Evolutionary conservation across 2,888 invertebrate species (phyloP), one percentile per base, ranked within the genome.

Genomic region (Hymenopus coronatus): DNA sequence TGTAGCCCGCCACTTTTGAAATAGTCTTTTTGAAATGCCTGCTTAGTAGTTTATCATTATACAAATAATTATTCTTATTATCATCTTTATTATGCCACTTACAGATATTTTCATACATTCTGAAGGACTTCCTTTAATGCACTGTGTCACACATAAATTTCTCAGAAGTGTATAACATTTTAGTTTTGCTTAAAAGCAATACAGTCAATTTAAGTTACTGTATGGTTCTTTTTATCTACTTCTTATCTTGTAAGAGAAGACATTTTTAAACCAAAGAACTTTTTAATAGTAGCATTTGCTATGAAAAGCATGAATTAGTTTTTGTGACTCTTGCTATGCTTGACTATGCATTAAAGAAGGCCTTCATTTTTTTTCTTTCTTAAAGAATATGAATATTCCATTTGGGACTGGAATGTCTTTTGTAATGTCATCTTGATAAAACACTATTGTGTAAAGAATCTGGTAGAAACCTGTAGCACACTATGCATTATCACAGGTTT

Each of bases 331-430:
- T 1, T 40, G 85, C 85, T 33, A 15, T 70, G 54, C 54, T 70
- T 70, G 54, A 70, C 54, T 70, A 20, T 20, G 6, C 14, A 87
- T 27, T 82, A 33, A 87, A 87, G 87, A 82, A 87, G 82, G 82
- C 87, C 87, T 87, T 87, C 87, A 82, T 25, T 46, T 54, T 54
- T 70, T 70, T 70, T 20, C 54, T 70, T 70, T 70, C 25, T 70
- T 25, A 70, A 70, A 70, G 54, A 70, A 70, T 70, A 70, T 70
- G 54, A 40, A 82, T 87, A 87, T 40, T 87, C 87, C 87, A 87
- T 87, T 82, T 87, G 87, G 83, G 82, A 89, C 85, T 86, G 85
- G 89, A 89, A 83, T 89, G 89, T 89, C 86, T 89, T 83, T 89
- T 70, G 82, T 82, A 20, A 28, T 82, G n/a, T 82, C 40, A 87